Base-by-base conservation (phyloP, 2,888 invertebrate genomes). In the Brachypalpus laphriformis region DNA sequence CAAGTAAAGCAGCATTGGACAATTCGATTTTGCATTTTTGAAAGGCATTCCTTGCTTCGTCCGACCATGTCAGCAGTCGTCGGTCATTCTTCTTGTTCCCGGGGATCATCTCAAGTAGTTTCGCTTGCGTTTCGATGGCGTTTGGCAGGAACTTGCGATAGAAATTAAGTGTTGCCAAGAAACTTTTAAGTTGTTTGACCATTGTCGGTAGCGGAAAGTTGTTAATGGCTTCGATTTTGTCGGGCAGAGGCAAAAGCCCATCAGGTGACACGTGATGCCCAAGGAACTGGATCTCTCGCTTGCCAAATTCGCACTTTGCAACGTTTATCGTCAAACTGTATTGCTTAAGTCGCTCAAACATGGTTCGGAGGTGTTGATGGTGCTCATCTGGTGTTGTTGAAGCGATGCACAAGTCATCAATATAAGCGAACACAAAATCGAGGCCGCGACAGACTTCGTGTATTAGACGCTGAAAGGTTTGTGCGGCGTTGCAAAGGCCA, bases 381-480 rank as follows among this genome's bases (percentile, higher is more conserved):
- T n/a, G n/a, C n/a, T n/a, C n/a, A n/a, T n/a, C n/a, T n/a, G n/a
- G n/a, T n/a, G n/a, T n/a, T n/a, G n/a, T n/a, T n/a, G n/a, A n/a
- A n/a, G n/a, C n/a, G n/a, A n/a, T n/a, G n/a, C n/a, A n/a, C n/a
- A n/a, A n/a, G n/a, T n/a, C n/a, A n/a, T n/a, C n/a, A n/a, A n/a
- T n/a, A n/a, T n/a, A n/a, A n/a, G n/a, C n/a, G n/a, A 76, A 61
- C 61, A 75, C 72, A n/a, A n/a, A n/a, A n/a, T n/a, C n/a, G n/a
- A n/a, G n/a, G n/a, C n/a, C n/a, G n/a, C n/a, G n/a, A n/a, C n/a
- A n/a, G n/a, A n/a, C n/a, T n/a, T n/a, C n/a, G n/a, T n/a, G n/a
- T n/a, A n/a, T n/a, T n/a, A n/a, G n/a, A n/a, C 1, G 61, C 61
- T 9, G 25, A 25, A 72, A 82, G 2, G 63, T 81, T 59, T 81